Evolutionary conservation across 2,797 vertebrate species (phyloP).

Genomic region (Melanogrammus aeglefinus): DNA sequence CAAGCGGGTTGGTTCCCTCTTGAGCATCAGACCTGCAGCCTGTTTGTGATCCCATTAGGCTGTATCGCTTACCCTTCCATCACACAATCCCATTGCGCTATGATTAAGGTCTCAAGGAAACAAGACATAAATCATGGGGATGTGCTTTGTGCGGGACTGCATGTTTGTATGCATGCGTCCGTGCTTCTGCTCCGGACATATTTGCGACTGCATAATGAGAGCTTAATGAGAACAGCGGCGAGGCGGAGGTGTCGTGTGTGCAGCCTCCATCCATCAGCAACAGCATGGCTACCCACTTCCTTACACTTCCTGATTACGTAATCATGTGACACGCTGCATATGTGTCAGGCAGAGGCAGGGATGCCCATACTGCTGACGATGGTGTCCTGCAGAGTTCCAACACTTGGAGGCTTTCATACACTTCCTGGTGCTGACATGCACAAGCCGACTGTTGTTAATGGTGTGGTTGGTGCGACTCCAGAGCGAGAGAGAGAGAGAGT

Average conservation of each 20-base stretch:
- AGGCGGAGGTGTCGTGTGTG: slow-evolving; percentile 37
- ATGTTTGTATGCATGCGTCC: slow-evolving; percentile 16
- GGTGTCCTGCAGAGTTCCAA: too few relatives aligned
- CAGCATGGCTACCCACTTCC: slow-evolving; percentile 20
- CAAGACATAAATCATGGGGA: too few relatives aligned
- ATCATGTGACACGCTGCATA: too few relatives aligned
- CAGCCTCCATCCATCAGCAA: slow-evolving; percentile 30
- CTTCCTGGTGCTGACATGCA: not conserved
- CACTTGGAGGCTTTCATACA: not conserved
- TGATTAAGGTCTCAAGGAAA: too few relatives aligned
- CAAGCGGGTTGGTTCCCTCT: too few relatives aligned
- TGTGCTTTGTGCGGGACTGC: too few relatives aligned
- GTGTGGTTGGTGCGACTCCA: not conserved
- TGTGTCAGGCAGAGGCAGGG: too few relatives aligned
- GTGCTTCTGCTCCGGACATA: slow-evolving; percentile 28
- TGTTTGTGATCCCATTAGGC: too few relatives aligned
- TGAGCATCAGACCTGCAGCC: too few relatives aligned
- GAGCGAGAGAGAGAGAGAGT: not conserved
- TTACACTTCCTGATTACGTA: slow-evolving; percentile 10
- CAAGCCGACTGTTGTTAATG: not conserved
- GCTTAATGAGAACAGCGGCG: slow-evolving; percentile 12
- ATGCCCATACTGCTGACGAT: too few relatives aligned
- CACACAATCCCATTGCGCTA: too few relatives aligned
- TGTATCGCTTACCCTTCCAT: too few relatives aligned
- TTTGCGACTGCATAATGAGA: slow-evolving; percentile 38